phyloP scores from a whole-genome alignment of 2,888 invertebrate genomes.

The Nycteola revayana region DNA sequence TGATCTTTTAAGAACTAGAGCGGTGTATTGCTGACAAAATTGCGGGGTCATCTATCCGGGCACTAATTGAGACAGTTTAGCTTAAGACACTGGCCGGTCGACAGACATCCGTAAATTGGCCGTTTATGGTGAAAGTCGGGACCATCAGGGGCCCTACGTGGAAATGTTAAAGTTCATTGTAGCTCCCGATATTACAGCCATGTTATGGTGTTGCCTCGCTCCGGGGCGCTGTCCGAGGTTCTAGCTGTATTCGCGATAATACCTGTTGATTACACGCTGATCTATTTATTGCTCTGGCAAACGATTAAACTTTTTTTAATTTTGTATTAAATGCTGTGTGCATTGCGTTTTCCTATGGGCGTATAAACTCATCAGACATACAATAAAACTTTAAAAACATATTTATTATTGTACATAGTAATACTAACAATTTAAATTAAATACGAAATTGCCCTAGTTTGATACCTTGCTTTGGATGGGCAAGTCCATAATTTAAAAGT shows the following conservation, averaged over 20 bases:
- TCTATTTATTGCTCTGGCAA: slow-evolving; percentile 6
- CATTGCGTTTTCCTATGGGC: no score
- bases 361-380: no score
- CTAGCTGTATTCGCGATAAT: slow-evolving; percentile 39
- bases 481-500: no score
- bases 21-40: slow-evolving; percentile 58
- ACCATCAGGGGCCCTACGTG: slow-evolving; percentile 55
- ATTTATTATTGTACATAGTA: no score
- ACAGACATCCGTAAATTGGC: slow-evolving; percentile 73
- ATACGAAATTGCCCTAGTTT: no score
- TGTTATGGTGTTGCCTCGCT: slow-evolving; percentile 62
- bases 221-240: slow-evolving; percentile 54
- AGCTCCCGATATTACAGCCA: slow-evolving; percentile 69
- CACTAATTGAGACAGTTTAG: slow-evolving; percentile 81
- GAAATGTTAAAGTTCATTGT: slow-evolving; percentile 75
- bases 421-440: no score
- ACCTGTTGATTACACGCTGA: slow-evolving; percentile 20
- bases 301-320: no score
- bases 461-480: no score
- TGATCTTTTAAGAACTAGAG: no score
- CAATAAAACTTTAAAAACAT: no score
- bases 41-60: slow-evolving; percentile 74
- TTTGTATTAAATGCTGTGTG: no score
- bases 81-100: slow-evolving; percentile 69
- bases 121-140: slow-evolving; percentile 78